Percentiles rank a stretch among this genome's conserved stretches.
phyloP scores from a whole-genome alignment of 2,888 invertebrate species.

The Pseudococcus viburni region DNA sequence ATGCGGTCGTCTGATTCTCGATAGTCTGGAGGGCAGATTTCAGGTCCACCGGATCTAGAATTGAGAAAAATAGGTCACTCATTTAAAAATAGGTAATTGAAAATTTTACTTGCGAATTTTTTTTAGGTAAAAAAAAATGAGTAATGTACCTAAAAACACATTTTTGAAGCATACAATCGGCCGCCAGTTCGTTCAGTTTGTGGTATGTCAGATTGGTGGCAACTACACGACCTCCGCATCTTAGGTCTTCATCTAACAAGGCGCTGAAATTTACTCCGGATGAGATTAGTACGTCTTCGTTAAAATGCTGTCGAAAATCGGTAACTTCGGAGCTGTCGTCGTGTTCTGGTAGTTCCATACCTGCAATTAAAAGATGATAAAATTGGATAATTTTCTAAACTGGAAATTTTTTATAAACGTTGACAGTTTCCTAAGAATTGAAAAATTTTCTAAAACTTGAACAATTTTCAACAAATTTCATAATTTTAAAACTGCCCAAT shows the following conservation, averaged over 20 bases:
- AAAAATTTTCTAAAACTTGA: no score
- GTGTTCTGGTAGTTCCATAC: conserved; percentile 79
- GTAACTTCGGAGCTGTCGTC: conserved; percentile 83
- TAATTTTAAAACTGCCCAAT: no score
- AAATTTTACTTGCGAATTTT: no score
- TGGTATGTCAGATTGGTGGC: conserved; percentile 79
- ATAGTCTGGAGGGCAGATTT: conserved; percentile 85
- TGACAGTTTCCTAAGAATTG: no score
- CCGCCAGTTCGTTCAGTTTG: conserved; percentile 76
- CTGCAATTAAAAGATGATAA: conserved; percentile 67
- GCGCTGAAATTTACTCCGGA: conserved; percentile 83
- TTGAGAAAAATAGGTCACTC: not conserved
- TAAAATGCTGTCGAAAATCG: conserved; percentile 81
- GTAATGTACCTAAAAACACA: conserved; percentile 77
- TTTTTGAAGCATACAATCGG: conserved; percentile 83
- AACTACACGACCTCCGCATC: conserved; percentile 82
- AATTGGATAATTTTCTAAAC: no score
- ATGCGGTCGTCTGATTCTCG: conserved; percentile 83
- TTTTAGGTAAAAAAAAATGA: no score
- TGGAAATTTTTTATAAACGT: no score
- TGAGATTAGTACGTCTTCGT: conserved; percentile 76
- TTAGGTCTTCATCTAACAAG: conserved; percentile 81
- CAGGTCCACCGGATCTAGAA: conserved; percentile 80
- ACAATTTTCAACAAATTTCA: no score
- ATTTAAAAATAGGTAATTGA: no score